phyloP scores from a whole-genome alignment of 2,113 vertebrate genomes.

The Lampris incognitus region DNA sequence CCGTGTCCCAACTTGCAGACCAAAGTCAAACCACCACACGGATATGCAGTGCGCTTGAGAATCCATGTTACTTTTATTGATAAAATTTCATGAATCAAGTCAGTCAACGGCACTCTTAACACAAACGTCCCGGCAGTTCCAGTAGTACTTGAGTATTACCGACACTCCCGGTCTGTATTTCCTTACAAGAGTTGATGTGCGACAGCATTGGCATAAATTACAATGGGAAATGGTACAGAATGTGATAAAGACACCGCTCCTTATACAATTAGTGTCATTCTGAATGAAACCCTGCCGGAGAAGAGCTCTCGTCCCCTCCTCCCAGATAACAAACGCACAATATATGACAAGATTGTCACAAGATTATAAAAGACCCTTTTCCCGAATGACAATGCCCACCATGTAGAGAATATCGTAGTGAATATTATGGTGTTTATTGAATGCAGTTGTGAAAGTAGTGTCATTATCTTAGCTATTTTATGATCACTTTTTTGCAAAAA shows the following conservation, averaged over 20 bases:
- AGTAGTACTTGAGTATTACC: conserved; percentile 2
- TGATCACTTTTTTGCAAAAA: no score
- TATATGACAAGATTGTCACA: neutral
- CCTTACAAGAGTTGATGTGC: conserved; percentile 26
- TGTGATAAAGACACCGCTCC: neutral
- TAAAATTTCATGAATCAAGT: conserved; percentile 35
- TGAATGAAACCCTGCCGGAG: conserved; percentile 17
- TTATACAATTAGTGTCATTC: conserved; percentile 18
- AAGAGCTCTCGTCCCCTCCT: neutral
- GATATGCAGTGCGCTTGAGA: neutral
- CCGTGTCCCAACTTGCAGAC: neutral
- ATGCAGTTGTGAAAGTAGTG: no score
- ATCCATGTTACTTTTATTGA: conserved; percentile 56
- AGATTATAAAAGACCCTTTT: neutral
- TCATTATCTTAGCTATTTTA: no score
- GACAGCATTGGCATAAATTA: conserved; percentile 13
- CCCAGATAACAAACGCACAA: neutral
- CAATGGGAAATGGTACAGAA: neutral
- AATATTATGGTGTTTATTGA: no score
- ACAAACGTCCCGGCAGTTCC: conserved; percentile 11
- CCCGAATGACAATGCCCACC: neutral
- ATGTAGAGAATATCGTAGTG: no score
- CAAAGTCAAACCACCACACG: neutral
- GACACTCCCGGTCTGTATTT: conserved; percentile 10
- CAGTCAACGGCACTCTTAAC: neutral